phyloP scores from a whole-genome alignment of 2,888 invertebrate species.

The Eupithecia subfuscata region DNA sequence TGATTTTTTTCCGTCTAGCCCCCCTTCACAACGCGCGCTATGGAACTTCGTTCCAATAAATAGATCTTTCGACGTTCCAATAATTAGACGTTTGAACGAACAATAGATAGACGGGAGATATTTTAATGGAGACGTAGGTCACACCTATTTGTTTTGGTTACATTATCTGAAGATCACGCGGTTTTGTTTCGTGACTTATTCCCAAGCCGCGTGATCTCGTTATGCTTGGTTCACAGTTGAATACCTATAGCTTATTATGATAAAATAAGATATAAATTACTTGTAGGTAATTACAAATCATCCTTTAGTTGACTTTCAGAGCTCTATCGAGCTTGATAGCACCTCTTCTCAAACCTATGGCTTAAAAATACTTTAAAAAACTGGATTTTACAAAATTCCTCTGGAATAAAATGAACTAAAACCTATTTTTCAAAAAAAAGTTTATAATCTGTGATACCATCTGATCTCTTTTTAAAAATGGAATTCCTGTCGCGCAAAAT shows the following conservation, averaged over 20 bases:
- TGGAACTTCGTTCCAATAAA: too few relatives aligned
- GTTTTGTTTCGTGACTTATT: constrained; percentile 44
- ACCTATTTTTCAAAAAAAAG: constrained; percentile 27
- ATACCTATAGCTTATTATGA: constrained; percentile 46
- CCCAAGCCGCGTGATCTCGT: constrained; percentile 47
- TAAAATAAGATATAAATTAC: constrained; percentile 49
- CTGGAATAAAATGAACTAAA: constrained; percentile 39
- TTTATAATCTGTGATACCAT: constrained; percentile 57
- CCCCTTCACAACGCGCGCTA: too few relatives aligned
- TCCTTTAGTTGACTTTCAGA: constrained; percentile 74
- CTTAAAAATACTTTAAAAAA: constrained; percentile 20
- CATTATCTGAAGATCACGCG: constrained; percentile 47
- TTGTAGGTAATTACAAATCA: constrained; percentile 55
- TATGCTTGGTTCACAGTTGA: constrained; percentile 46
- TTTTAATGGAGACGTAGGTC: constrained; percentile 4
- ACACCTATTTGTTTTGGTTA: constrained; percentile 2
- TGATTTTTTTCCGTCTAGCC: too few relatives aligned
- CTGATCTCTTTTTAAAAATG: constrained; percentile 67
- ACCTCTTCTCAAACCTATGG: constrained; percentile 12
- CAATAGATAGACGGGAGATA: not conserved
- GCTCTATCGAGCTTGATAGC: constrained; percentile 58
- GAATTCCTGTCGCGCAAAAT: constrained; percentile 72
- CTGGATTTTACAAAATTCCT: constrained; percentile 31
- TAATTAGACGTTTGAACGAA: not conserved
- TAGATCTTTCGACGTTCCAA: not conserved